Percentiles rank a stretch among this genome's conserved stretches.
Evolutionary conservation across 2,797 vertebrate genomes (phyloP).

Genomic region (Chromobotia macracanthus): DNA sequence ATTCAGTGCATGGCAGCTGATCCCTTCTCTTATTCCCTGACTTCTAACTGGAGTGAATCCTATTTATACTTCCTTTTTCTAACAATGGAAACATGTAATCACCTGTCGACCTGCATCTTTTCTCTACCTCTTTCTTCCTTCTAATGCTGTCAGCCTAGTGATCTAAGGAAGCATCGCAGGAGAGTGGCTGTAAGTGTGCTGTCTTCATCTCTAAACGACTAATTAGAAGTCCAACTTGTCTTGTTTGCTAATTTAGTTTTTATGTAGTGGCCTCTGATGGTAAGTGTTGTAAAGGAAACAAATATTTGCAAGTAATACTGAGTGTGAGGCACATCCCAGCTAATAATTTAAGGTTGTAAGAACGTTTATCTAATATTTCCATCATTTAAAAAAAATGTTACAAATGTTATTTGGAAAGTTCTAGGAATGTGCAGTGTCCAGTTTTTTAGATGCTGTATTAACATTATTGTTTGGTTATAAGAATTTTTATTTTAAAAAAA

Average conservation of each 20-base stretch:
- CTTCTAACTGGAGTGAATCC: background rate
- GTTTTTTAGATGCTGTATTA: no score
- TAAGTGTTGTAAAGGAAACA: background rate
- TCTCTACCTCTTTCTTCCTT: slow-evolving; percentile 59
- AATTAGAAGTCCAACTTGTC: slow-evolving; percentile 17
- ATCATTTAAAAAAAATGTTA: no score
- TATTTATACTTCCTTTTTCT: slow-evolving; percentile 39
- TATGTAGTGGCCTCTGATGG: background rate
- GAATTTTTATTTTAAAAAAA: no score
- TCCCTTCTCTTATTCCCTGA: background rate
- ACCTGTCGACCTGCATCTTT: slow-evolving; percentile 67
- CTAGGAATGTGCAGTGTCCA: no score
- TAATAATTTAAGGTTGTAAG: no score
- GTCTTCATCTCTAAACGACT: slow-evolving; percentile 53
- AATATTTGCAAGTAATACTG: background rate
- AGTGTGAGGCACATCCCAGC: no score
- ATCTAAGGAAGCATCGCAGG: slow-evolving; percentile 95
- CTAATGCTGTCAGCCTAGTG: slow-evolving; percentile 85
- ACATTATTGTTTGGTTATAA: no score
- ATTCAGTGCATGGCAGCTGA: background rate
- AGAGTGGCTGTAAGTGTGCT: slow-evolving; percentile 92
- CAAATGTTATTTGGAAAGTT: no score
- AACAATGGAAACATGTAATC: slow-evolving; percentile 53
- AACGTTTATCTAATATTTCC: no score
- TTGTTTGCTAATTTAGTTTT: background rate